These are phyloP conservation scores for Ectropis grisescens DNA, from an alignment of 1,140 invertebrate species.

Conservation along the genomic window DNA sequence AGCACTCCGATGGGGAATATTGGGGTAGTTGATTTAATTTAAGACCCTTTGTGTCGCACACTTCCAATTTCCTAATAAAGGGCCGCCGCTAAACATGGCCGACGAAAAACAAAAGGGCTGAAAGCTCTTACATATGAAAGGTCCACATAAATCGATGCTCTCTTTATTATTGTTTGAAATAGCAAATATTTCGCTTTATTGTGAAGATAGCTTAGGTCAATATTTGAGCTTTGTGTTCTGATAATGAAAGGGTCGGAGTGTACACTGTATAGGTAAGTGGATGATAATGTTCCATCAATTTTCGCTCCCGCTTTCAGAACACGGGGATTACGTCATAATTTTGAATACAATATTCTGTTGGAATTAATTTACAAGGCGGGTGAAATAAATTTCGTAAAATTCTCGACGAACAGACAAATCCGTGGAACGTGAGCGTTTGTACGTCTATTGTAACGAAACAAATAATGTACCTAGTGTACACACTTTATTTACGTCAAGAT, in stretches of 20 bases:
- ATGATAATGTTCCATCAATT: too few relatives aligned
- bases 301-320: too few relatives aligned
- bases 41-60: constrained; percentile 35
- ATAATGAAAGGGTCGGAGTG: constrained; percentile 8
- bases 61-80: constrained; percentile 42
- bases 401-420: too few relatives aligned
- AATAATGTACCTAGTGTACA: too few relatives aligned
- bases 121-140: constrained; percentile 19
- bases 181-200: constrained; percentile 19
- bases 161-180: constrained; percentile 10
- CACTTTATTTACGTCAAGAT: too few relatives aligned
- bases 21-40: constrained; percentile 40
- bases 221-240: constrained; percentile 13
- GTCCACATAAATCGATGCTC: constrained; percentile 21
- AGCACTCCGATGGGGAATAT: constrained; percentile 25
- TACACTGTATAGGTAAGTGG: too few relatives aligned
- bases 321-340: too few relatives aligned
- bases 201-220: constrained; percentile 2
- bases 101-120: constrained; percentile 25
- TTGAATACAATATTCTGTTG: too few relatives aligned
- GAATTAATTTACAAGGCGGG: too few relatives aligned
- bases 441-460: too few relatives aligned
- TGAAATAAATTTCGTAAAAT: too few relatives aligned
- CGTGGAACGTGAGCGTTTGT: too few relatives aligned
- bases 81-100: constrained; percentile 18